Evolutionary conservation across 2,888 invertebrate species (phyloP).

Genomic region (Tetragonisca angustula): DNA sequence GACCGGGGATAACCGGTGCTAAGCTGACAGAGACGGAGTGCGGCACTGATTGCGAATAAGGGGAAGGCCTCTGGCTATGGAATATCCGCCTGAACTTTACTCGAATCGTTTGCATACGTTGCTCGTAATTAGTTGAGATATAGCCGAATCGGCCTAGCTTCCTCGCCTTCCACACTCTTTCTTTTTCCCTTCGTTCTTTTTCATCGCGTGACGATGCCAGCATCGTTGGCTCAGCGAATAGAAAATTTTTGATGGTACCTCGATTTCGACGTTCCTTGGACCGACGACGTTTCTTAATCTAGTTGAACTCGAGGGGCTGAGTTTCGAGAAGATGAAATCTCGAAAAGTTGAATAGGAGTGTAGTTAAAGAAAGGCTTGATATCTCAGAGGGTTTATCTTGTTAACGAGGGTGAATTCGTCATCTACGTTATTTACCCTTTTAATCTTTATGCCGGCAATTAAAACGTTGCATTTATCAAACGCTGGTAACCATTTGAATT

Average conservation of each 20-base stretch:
- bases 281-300: not conserved
- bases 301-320: not conserved
- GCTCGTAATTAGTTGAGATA: conserved; percentile 58
- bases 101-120: conserved; percentile 49
- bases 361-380: not conserved
- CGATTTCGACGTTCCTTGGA: not conserved
- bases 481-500: too few species aligned
- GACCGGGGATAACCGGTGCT: conserved; percentile 64
- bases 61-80: conserved; percentile 69
- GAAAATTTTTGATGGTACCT: conserved; percentile 1
- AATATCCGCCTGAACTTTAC: conserved; percentile 54
- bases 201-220: not conserved
- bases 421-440: not conserved
- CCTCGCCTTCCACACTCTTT: too few species aligned
- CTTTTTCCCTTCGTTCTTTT: not conserved
- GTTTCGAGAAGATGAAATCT: not conserved
- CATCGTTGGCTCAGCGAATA: not conserved
- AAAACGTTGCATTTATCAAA: too few species aligned
- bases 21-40: conserved; percentile 78
- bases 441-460: not conserved
- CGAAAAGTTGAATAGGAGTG: not conserved
- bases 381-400: not conserved
- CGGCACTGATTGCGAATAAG: conserved; percentile 76
- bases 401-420: not conserved
- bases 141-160: conserved; percentile 38